Base-by-base conservation (phyloP, 2,113 vertebrate genomes). In the Hemibagrus wyckioides region DNA sequence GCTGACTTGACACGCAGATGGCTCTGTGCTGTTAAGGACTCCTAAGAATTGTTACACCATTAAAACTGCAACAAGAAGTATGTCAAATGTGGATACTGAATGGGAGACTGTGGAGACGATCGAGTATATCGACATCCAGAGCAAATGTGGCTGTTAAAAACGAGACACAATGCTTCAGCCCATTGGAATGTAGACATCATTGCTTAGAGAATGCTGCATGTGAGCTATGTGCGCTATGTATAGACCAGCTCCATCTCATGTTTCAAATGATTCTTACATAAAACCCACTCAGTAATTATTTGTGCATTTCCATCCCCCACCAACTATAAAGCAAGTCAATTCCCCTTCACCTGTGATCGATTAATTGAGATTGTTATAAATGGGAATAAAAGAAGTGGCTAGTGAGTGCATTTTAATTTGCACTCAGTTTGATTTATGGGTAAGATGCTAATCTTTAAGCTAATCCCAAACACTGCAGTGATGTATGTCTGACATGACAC, bases 301-400 rank as follows among this genome's bases (percentile, higher is more conserved):
- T 63, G 52, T 52, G n/a, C n/a, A 57, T 39, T 56, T 82, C 33
- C 19, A 79, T n/a, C 17, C 59, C 54, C 28, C 19, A 69, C 57
- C 44, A 84, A 7, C 63, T 44, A 30, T 50, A 67, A 67, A 52
- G n/a, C 63, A 83, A 86, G 36, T 73, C 71, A 52, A 83, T 83
- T 65, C 82, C 65, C 71, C 61, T 50, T 67, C 88, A 50, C 65
- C 71, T 87, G 80, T 83, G 89, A 77, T 80, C 85, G 77, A 85
- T 88, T 83, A 59, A 91, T 81, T 85, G 86, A 91, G 71, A 86
- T 44, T 81, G 84, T 44, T 89, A 89, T 88, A 61, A 50, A 28
- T 76, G 83, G 10, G 52, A 85, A 82, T 57, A 83, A 79, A 87
- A 87, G n/a, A 85, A 41, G 65, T 65, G 30, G 33, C 77, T 80